Evolutionary conservation across 2,113 vertebrate genomes (phyloP).

Genomic region (Bostrychus sinensis): DNA sequence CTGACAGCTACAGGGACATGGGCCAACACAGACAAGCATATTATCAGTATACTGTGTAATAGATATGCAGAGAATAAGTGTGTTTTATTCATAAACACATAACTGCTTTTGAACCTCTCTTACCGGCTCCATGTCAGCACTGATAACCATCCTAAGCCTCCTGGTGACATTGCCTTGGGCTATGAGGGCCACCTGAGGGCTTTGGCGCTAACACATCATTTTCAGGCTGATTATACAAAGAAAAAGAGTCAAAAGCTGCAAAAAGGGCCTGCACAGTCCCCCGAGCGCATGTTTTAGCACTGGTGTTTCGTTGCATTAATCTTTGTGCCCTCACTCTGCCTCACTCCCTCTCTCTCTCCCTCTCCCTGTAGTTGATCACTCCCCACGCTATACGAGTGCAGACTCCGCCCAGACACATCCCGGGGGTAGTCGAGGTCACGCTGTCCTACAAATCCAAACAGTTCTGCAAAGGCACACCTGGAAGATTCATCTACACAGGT

Average conservation of each 20-base stretch:
- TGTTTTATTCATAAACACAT: conserved; percentile 75
- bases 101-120: conserved; percentile 69
- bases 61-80: conserved; percentile 55
- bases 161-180: conserved; percentile 71
- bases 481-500: conserved; percentile 99
- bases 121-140: conserved; percentile 64
- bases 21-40: conserved; percentile 43
- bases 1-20: conserved; percentile 66
- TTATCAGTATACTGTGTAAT: conserved; percentile 53
- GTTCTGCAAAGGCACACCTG: conserved; percentile 99
- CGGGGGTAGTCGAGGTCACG: conserved; percentile 98
- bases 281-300: conserved; percentile 37
- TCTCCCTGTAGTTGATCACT: conserved; percentile 89
- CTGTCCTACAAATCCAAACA: conserved; percentile 99
- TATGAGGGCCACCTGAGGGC: conserved; percentile 62
- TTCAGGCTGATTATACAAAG: conserved; percentile 67
- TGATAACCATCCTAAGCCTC: conserved; percentile 70
- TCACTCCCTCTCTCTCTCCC: conserved; percentile 32
- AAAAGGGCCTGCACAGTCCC: conserved; percentile 31
- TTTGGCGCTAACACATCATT: conserved; percentile 58
- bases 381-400: conserved; percentile 98
- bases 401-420: conserved; percentile 97
- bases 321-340: conserved; percentile 27
- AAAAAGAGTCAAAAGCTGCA: conserved; percentile 63
- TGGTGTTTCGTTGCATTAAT: conserved; percentile 59